Evolutionary conservation across 2,888 invertebrate species (phyloP).

Genomic region (Hoplodrina blanda): DNA sequence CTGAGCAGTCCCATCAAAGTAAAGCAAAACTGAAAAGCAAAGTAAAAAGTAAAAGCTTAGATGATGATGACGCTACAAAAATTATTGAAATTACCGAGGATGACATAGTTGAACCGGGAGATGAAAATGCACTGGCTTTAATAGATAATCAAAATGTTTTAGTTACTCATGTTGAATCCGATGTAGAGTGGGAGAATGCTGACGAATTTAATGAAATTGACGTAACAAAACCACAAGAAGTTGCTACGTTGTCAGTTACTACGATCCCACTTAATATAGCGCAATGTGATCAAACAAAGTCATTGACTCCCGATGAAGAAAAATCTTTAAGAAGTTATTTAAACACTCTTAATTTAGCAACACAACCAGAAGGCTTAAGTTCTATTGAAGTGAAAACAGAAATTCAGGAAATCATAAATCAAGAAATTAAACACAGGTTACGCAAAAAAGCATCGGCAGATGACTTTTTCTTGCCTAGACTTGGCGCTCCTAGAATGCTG

Average conservation of each 20-base stretch:
- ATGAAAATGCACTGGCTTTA: constrained; percentile 75
- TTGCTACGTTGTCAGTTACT: constrained; percentile 80
- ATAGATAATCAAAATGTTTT: constrained; percentile 88
- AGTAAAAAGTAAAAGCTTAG: constrained; percentile 87
- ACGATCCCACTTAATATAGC: constrained; percentile 84
- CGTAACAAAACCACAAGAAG: constrained; percentile 67
- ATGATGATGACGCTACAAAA: constrained; percentile 85
- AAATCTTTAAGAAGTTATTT: constrained; percentile 89
- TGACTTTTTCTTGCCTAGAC: constrained; percentile 80
- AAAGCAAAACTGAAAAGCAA: constrained; percentile 78
- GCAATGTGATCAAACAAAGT: constrained; percentile 80
- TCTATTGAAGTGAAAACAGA: constrained; percentile 84
- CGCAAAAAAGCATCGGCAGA: constrained; percentile 84
- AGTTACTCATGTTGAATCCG: constrained; percentile 92
- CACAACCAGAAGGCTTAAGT: constrained; percentile 82
- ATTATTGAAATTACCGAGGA: constrained; percentile 85
- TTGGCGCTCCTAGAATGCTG: constrained; percentile 92
- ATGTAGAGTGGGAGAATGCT: constrained; percentile 91
- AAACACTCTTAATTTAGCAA: constrained; percentile 89
- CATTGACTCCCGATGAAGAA: constrained; percentile 91
- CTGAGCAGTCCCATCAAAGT: constrained; percentile 77
- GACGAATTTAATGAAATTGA: constrained; percentile 78
- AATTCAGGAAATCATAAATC: constrained; percentile 85
- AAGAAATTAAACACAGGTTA: constrained; percentile 83
- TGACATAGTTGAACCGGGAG: constrained; percentile 63